These are phyloP conservation scores for Tragelaphus imberbis DNA, from an alignment of 2,113 vertebrate species.

Conservation along the genomic window DNA sequence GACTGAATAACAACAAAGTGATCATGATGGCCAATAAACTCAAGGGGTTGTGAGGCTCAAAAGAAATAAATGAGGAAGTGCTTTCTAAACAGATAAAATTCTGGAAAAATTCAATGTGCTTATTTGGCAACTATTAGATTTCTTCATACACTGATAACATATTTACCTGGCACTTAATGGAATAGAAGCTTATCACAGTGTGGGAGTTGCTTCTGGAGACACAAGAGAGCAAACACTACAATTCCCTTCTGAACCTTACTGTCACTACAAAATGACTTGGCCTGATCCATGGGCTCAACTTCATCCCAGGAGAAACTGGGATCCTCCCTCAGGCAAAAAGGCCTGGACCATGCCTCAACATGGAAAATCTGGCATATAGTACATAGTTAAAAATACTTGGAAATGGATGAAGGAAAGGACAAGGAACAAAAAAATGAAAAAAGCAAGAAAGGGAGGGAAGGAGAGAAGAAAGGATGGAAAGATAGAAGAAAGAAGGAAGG, in stretches of 20 bases:
- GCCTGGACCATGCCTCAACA: neutral
- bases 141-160: neutral
- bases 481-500: fast-evolving
- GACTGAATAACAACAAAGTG: neutral
- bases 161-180: neutral
- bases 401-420: neutral
- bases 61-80: neutral
- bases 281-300: neutral
- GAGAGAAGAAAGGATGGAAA: neutral
- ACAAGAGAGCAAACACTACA: neutral
- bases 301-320: neutral
- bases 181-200: neutral
- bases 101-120: neutral
- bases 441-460: neutral
- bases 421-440: neutral
- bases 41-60: neutral
- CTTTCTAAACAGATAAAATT: neutral
- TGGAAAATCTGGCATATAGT: neutral
- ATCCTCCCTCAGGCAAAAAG: neutral
- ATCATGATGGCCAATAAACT: neutral
- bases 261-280: neutral
- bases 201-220: neutral
- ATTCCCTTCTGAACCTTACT: neutral
- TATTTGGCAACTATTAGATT: neutral
- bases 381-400: neutral